These are phyloP conservation scores for Colossoma macropomum DNA, from an alignment of 2,113 vertebrate species.

Conservation along the genomic window DNA sequence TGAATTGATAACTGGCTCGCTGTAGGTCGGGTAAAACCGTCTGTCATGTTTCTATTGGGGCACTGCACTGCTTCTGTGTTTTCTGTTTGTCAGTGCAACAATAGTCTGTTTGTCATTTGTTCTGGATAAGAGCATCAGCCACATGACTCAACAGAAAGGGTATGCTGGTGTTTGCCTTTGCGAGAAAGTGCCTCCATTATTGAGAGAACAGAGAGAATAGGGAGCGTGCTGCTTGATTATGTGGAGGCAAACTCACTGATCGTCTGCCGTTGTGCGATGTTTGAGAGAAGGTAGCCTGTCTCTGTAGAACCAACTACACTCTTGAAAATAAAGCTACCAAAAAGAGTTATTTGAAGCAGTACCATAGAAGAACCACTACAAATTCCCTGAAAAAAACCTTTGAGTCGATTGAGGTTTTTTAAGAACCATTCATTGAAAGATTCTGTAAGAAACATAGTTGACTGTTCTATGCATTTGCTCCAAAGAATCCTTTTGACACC, in stretches of 20 bases:
- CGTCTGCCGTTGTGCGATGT: constrained; percentile 5
- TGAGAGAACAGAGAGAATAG: not conserved
- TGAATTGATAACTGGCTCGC: not conserved
- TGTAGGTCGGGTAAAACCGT: not conserved
- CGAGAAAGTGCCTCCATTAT: not conserved
- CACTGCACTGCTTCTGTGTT: not conserved
- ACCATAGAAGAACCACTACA: not conserved
- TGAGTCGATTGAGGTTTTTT: not conserved
- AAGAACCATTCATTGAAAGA: too few relatives aligned
- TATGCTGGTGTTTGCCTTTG: constrained; percentile 17
- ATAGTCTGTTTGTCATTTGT: constrained; percentile 13
- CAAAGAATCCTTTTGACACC: too few relatives aligned
- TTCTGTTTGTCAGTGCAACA: constrained; percentile 1
- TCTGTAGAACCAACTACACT: not conserved
- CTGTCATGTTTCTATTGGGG: constrained; percentile 12
- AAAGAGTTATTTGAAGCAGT: not conserved
- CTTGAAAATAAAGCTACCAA: not conserved
- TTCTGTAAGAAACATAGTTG: too few relatives aligned
- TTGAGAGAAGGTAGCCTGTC: not conserved
- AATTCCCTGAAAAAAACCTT: not conserved
- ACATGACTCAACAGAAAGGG: constrained; percentile 16
- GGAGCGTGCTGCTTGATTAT: not conserved
- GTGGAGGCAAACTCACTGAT: not conserved
- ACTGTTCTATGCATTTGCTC: too few relatives aligned
- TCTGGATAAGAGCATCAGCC: constrained; percentile 15